Conservation (phyloP, 2,888 invertebrate species). For the Rhamphomyia laevipes region DNA sequence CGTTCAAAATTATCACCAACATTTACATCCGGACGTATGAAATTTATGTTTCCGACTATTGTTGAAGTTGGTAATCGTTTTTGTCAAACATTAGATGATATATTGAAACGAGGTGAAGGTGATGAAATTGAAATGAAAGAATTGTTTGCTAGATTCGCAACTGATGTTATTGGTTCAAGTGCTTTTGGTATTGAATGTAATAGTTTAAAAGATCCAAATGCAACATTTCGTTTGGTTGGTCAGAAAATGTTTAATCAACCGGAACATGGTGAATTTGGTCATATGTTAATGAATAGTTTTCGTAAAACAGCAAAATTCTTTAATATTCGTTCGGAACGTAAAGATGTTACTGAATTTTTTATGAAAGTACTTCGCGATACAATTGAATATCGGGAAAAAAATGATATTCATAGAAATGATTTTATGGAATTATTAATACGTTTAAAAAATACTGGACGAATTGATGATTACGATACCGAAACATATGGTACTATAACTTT, state of each 20-base stretch:
- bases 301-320: constrained; percentile 3
- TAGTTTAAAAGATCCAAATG: constrained; percentile 31
- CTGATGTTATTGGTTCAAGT: constrained; percentile 40
- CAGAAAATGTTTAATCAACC: constrained; percentile 14
- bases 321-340: constrained; percentile 6
- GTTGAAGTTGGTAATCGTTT: constrained; percentile 27
- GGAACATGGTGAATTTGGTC: background rate
- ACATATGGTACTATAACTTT: constrained; percentile 27
- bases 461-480: constrained; percentile 1
- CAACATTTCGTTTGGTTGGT: constrained; percentile 27
- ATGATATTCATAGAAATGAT: constrained; percentile 35
- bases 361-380: constrained; percentile 36
- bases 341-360: constrained; percentile 24
- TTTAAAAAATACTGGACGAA: constrained; percentile 24
- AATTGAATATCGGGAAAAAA: constrained; percentile 30
- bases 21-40: constrained; percentile 42
- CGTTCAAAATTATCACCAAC: constrained; percentile 39
- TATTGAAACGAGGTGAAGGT: background rate
- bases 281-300: constrained; percentile 3
- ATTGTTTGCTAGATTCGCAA: constrained; percentile 35
- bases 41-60: constrained; percentile 37
- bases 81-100: constrained; percentile 16
- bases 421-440: constrained; percentile 40
- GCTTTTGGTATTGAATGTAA: constrained; percentile 39
- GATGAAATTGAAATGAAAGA: constrained; percentile 34